These are phyloP conservation scores for Orthosia gracilis DNA, from an alignment of 2,888 invertebrate species.

Conservation along the genomic window DNA sequence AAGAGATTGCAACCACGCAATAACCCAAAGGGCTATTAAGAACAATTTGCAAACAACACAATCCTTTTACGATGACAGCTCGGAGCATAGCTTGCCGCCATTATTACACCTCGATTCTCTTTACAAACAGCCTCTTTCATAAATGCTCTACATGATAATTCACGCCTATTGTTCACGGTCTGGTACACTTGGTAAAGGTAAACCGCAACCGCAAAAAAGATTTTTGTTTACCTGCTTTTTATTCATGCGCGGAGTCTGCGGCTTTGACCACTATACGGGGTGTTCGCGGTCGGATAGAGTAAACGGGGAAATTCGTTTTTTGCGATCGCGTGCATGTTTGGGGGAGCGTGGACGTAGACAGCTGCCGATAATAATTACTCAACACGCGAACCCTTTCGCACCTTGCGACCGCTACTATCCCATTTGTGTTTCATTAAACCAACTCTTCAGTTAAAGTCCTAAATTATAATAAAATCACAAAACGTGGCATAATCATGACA, in stretches of 20 bases:
- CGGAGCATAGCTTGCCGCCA: slow-evolving; percentile 74
- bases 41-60: slow-evolving; percentile 83
- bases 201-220: slow-evolving; percentile 89
- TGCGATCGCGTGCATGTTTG: slow-evolving; percentile 83
- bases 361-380: slow-evolving; percentile 88
- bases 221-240: slow-evolving; percentile 87
- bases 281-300: slow-evolving; percentile 79
- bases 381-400: slow-evolving; percentile 89
- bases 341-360: slow-evolving; percentile 84
- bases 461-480: slow-evolving; percentile 50
- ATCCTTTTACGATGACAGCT: slow-evolving; percentile 81
- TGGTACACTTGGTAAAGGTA: slow-evolving; percentile 87
- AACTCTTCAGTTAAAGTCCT: slow-evolving; percentile 65
- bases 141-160: slow-evolving; percentile 89
- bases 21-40: slow-evolving; percentile 73
- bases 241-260: slow-evolving; percentile 83
- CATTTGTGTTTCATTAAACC: slow-evolving; percentile 63
- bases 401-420: slow-evolving; percentile 82
- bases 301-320: slow-evolving; percentile 80
- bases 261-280: slow-evolving; percentile 81
- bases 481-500: not conserved
- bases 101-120: slow-evolving; percentile 84
- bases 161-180: slow-evolving; percentile 89
- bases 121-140: slow-evolving; percentile 87
- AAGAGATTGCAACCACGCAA: slow-evolving; percentile 70